Evolutionary conservation across 2,797 vertebrate species (phyloP).

Genomic region (Sebastes miniatus): DNA sequence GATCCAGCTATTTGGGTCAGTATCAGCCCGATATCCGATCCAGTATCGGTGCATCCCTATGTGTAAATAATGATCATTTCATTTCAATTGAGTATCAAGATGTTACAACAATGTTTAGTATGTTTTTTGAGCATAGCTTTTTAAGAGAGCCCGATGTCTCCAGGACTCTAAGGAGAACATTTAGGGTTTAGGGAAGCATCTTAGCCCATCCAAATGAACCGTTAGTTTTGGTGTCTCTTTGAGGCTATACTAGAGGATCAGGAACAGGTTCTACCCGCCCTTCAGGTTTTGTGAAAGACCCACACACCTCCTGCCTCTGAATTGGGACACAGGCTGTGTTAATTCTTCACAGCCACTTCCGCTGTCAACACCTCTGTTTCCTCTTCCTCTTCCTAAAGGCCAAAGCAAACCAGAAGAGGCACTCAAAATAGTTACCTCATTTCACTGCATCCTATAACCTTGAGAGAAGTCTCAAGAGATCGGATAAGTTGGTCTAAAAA

Average conservation of each 20-base stretch:
- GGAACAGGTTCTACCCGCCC: not conserved
- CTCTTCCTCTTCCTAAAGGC: constrained; percentile 51
- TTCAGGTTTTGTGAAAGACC: not conserved
- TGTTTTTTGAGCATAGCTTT: too few relatives aligned
- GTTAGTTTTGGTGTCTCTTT: not conserved
- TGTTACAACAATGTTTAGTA: too few relatives aligned
- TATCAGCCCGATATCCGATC: too few relatives aligned
- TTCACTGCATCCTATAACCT: constrained; percentile 20
- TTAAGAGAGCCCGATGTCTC: too few relatives aligned
- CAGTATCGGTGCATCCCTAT: too few relatives aligned
- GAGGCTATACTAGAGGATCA: not conserved
- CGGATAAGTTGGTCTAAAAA: not conserved
- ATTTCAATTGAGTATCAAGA: too few relatives aligned
- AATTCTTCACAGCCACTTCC: constrained; percentile 9
- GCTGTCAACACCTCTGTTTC: constrained; percentile 28
- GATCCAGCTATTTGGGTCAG: too few relatives aligned
- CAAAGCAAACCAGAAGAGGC: not conserved
- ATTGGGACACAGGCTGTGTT: constrained; percentile 14
- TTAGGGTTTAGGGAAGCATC: not conserved
- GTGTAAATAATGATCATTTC: too few relatives aligned
- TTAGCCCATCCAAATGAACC: not conserved
- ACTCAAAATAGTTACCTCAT: constrained; percentile 1
- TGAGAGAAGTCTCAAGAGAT: not conserved
- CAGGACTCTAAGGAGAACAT: not conserved
- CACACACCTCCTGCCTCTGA: not conserved